phyloP scores from a whole-genome alignment of 2,797 vertebrate species.

The Paguma larvata region DNA sequence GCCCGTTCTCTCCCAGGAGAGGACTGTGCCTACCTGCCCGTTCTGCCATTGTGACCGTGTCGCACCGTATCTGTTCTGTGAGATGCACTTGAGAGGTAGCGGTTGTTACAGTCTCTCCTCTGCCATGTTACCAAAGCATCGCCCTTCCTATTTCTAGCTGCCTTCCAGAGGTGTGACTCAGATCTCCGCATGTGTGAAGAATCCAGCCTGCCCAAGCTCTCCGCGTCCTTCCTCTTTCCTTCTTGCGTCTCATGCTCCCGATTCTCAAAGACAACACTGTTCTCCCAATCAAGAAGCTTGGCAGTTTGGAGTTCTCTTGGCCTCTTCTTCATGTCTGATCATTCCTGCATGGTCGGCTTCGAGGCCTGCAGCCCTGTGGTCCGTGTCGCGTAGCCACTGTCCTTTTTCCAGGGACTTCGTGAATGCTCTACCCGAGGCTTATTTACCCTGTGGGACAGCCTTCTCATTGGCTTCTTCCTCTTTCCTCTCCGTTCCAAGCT shows the following conservation, averaged over 20 bases:
- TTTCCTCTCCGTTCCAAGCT: not conserved
- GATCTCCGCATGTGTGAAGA: not conserved
- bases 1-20: not conserved
- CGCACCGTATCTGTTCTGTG: not conserved
- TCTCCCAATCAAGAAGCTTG: not conserved
- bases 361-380: not conserved
- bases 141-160: not conserved
- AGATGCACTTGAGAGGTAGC: not conserved
- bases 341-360: not conserved
- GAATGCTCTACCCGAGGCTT: not conserved
- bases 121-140: not conserved
- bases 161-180: not conserved
- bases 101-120: not conserved
- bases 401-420: not conserved
- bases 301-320: not conserved
- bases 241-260: not conserved
- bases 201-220: not conserved
- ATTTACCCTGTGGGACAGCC: not conserved
- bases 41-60: accelerated
- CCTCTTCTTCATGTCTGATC: not conserved
- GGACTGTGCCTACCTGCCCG: not conserved
- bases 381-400: not conserved
- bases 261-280: not conserved
- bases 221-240: accelerated
- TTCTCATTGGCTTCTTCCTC: not conserved